Evolutionary conservation across 2,888 invertebrate genomes (phyloP).

Genomic region (Coenonympha glycerion): DNA sequence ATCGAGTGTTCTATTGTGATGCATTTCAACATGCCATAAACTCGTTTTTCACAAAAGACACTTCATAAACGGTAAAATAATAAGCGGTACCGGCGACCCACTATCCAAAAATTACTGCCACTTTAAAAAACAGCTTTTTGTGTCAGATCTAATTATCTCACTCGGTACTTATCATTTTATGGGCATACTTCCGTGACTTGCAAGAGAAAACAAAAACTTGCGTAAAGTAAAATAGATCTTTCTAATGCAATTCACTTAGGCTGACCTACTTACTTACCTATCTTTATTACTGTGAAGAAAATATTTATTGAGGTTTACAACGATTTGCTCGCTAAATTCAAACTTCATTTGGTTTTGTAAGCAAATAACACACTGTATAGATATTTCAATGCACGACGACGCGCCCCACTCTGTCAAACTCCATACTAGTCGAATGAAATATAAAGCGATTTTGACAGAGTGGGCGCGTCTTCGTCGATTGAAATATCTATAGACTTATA

Average conservation of each 20-base stretch:
- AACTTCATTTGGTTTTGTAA: no score
- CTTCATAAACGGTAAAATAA: conserved; percentile 42
- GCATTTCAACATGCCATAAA: conserved; percentile 36
- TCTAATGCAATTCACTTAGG: conserved; percentile 3
- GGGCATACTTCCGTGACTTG: conserved; percentile 17
- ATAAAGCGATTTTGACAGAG: no score
- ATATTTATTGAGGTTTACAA: no score
- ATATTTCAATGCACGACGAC: no score
- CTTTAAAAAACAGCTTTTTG: conserved; percentile 42
- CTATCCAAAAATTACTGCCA: conserved; percentile 38
- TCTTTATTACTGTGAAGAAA: no score
- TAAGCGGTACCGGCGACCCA: conserved; percentile 44
- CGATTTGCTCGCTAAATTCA: no score
- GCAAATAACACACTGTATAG: no score
- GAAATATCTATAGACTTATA: no score
- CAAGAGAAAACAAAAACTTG: conserved; percentile 8
- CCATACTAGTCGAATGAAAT: no score
- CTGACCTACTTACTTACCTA: no score
- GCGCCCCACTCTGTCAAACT: no score
- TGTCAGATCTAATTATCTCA: conserved; percentile 38
- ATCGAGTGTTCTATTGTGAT: conserved; percentile 48
- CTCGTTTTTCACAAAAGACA: conserved; percentile 34
- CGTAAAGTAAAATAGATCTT: conserved; percentile 7
- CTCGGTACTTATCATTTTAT: conserved; percentile 20
- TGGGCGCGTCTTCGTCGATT: no score